Base-by-base conservation (phyloP, 2,797 vertebrate species). In the Syngnathus rostellatus region DNA sequence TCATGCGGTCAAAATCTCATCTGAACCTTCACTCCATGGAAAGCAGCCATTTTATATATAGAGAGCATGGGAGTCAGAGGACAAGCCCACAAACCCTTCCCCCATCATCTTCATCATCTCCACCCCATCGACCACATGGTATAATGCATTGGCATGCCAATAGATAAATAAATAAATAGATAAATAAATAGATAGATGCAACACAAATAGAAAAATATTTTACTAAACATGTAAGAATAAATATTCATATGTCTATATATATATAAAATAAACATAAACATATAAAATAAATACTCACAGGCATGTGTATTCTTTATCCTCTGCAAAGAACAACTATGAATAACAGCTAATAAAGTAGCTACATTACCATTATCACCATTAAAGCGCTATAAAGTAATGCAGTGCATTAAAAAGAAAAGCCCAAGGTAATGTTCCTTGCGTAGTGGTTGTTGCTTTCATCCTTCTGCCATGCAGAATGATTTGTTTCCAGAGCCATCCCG, bases 11-110 rank as follows among this genome's bases (percentile, higher is more conserved):
- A 72, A 81, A 82, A 85, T 87, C 75, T 83, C 73, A 66, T 72
- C 71, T 77, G 74, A 84, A 80, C 75, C 73, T 83, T 77, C 57
- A 54, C 65, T 72, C 17, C 5, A 73, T 37, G 39, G 67, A 80
- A 67, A 82, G 81, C 73, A 80, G 85, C 85, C 86, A 88, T 88
- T 89, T 87, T 85, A 71, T 73, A 65, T 67, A 45, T 63, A 57
- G 71, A 70, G 59, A 72, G 69, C 63, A 51, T 73, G 80, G 70
- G 78, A 77, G 79, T 78, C 77, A 74, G 38, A 40, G 58, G 58
- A 19, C 58, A 60, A 12, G 54, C 14, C 55, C 37, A 2, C 37
- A 58, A 17, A 21, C 19, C 58, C 58, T n/a, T 11, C 58, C 57
- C 58, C 58, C 58, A 40, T 40, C 38, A 21, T 60, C 31, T 31